Base-by-base conservation (phyloP, 2,797 vertebrate species). In the Pyrocephalus nanus region DNA sequence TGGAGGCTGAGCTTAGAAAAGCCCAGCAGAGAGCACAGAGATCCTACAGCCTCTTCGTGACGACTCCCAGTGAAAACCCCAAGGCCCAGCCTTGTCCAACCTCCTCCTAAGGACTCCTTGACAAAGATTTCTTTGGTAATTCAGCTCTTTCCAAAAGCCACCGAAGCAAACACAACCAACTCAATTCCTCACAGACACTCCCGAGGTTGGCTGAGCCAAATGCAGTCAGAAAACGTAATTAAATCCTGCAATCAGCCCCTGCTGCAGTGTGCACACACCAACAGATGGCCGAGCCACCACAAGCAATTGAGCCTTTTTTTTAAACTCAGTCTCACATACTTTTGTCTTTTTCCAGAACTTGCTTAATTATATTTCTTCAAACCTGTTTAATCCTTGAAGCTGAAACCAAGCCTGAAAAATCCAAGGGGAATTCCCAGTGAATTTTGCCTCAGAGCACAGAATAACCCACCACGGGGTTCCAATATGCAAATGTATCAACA, bases 271-370 rank as follows among this genome's bases (percentile, higher is more conserved):
- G 81, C 62, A 62, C 57, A 85, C 60, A 73, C 64, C 64, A 92
- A 89, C 84, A 92, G 92, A 80, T 71, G 85, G 87, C 75, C 91
- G 82, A 96, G 85, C 71, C 82, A 73, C 85, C 81, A 88, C 75
- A 34, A 87, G 62, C 43, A 76, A 55, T 66, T 62, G 62, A 72
- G 64, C 30, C 55, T 76, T 81, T 76, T 72, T 42, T 22, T 1
- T 45, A 62, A 58, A 23, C 58, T 21, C 7, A 60, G 66, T 71
- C 48, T 90, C 61, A 67, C 64, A 38, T 47, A 40, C 34, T 92
- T 92, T 90, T 88, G 30, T 74, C 12, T 88, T 92, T 69, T 90
- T 80, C 42, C 66, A 69, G 86, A 91, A 62, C 29, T 65, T 45
- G 12, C 58, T 71, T 77, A 20, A 0, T 80, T 77, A n/a, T 71